Evolutionary conservation across 2,888 invertebrate species (phyloP).

Genomic region (Meteorus colon): DNA sequence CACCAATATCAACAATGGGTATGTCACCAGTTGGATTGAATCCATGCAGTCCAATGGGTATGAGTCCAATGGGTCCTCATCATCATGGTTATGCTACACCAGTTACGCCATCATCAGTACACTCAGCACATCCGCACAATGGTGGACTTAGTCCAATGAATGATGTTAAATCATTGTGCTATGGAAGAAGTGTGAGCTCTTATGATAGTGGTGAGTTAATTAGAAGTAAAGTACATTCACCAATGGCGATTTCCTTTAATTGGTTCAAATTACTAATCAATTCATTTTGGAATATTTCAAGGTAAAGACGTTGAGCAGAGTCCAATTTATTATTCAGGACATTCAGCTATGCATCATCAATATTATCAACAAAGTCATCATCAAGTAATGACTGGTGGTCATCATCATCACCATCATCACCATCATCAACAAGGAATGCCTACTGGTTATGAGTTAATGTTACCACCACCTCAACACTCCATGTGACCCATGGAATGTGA

Average conservation of each 20-base stretch:
- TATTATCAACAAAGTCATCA: slow-evolving; percentile 69
- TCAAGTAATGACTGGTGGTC: slow-evolving; percentile 64
- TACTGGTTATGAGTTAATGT: slow-evolving; percentile 67
- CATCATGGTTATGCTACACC: slow-evolving; percentile 69
- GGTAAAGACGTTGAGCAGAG: slow-evolving; percentile 69
- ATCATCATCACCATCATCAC: slow-evolving; percentile 65
- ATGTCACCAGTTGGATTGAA: slow-evolving; percentile 68
- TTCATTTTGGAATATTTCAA: slow-evolving; percentile 45
- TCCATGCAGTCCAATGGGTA: slow-evolving; percentile 67
- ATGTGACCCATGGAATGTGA: slow-evolving; percentile 65
- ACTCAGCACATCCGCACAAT: slow-evolving; percentile 64
- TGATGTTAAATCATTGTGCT: slow-evolving; percentile 68
- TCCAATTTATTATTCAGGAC: slow-evolving; percentile 68
- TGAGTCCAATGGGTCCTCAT: slow-evolving; percentile 69
- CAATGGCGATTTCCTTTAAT: no score
- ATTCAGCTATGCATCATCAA: slow-evolving; percentile 69
- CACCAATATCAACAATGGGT: slow-evolving; percentile 68
- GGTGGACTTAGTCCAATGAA: slow-evolving; percentile 68
- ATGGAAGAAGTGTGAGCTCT: slow-evolving; percentile 59
- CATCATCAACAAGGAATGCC: slow-evolving; percentile 63
- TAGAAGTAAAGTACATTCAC: background rate
- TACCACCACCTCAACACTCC: slow-evolving; percentile 68
- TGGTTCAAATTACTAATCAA: background rate
- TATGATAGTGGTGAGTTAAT: slow-evolving; percentile 64
- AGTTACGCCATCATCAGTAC: slow-evolving; percentile 68